These are phyloP conservation scores for Drosophila jambulina DNA, from an alignment of 1,140 invertebrate genomes.

Conservation along the genomic window DNA sequence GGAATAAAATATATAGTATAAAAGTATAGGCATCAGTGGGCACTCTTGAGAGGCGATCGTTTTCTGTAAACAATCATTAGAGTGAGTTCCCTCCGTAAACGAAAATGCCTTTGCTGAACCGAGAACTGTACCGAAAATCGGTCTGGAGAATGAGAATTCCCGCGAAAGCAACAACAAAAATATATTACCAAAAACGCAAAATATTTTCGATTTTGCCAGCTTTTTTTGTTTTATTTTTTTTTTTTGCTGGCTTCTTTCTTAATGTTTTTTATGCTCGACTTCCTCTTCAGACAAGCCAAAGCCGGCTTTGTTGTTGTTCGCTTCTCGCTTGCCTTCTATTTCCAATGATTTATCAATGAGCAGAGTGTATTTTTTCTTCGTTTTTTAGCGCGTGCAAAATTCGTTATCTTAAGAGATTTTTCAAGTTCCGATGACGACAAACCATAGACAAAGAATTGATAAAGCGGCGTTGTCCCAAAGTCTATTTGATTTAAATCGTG, in stretches of 20 bases:
- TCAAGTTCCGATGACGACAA: slow-evolving; percentile 57
- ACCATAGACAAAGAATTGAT: slow-evolving; percentile 19
- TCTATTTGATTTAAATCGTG: slow-evolving; percentile 37
- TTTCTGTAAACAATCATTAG: slow-evolving; percentile 26
- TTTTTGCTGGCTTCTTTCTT: slow-evolving; percentile 30
- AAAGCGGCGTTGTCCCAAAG: slow-evolving; percentile 6
- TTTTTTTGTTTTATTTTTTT: slow-evolving; percentile 13
- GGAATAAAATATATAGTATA: slow-evolving; percentile 24
- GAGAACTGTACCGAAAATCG: slow-evolving; percentile 23
- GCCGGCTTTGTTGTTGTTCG: slow-evolving; percentile 24
- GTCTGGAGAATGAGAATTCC: slow-evolving; percentile 21
- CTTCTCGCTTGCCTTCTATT: slow-evolving; percentile 21
- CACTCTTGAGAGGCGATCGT: background rate
- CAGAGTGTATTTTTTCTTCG: slow-evolving; percentile 29
- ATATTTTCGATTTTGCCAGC: slow-evolving; percentile 27
- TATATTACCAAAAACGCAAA: slow-evolving; percentile 43
- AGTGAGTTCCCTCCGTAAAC: slow-evolving; percentile 7
- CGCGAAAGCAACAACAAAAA: background rate
- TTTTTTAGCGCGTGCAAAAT: slow-evolving; percentile 59
- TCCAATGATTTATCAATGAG: slow-evolving; percentile 70
- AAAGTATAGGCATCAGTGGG: background rate
- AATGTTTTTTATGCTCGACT: slow-evolving; percentile 71
- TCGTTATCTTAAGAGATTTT: slow-evolving; percentile 53
- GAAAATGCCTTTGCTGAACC: slow-evolving; percentile 13
- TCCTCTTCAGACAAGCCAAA: slow-evolving; percentile 51